phyloP scores from a whole-genome alignment of 2,797 vertebrate genomes.

The Hylomyscus alleni region DNA sequence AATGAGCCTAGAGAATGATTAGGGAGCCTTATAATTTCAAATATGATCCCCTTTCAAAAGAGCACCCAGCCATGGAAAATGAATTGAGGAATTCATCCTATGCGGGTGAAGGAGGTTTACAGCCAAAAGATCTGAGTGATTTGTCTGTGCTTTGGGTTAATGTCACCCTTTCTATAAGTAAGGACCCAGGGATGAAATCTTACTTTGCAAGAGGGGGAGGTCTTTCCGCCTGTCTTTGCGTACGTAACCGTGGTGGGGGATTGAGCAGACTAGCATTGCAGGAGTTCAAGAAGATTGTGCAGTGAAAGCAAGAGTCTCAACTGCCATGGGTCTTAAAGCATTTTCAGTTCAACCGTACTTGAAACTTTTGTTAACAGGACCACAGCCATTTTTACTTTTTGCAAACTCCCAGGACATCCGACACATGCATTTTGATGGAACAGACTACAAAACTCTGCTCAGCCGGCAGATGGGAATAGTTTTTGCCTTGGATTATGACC shows the following conservation, averaged over 20 bases:
- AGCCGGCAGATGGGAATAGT: slow-evolving; percentile 93
- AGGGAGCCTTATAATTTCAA: background rate
- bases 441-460: slow-evolving; percentile 90
- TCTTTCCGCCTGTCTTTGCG: slow-evolving; percentile 4
- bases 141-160: background rate
- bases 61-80: background rate
- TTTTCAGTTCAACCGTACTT: background rate
- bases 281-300: background rate
- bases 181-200: background rate
- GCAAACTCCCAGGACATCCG: slow-evolving; percentile 93
- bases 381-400: slow-evolving; percentile 93
- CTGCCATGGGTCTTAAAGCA: background rate
- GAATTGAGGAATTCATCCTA: background rate
- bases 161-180: background rate
- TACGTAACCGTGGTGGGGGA: background rate
- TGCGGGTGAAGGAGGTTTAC: background rate
- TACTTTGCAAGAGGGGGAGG: background rate
- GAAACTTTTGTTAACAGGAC: slow-evolving; percentile 89
- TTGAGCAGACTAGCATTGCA: background rate
- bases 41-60: background rate
- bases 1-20: slow-evolving; percentile 20
- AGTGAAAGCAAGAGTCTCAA: background rate
- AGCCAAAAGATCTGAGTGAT: background rate
- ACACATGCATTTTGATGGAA: slow-evolving; percentile 92
- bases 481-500: slow-evolving; percentile 95